These are phyloP conservation scores for Eulimnadia texana DNA, from an alignment of 1,140 invertebrate genomes.

Conservation along the genomic window DNA sequence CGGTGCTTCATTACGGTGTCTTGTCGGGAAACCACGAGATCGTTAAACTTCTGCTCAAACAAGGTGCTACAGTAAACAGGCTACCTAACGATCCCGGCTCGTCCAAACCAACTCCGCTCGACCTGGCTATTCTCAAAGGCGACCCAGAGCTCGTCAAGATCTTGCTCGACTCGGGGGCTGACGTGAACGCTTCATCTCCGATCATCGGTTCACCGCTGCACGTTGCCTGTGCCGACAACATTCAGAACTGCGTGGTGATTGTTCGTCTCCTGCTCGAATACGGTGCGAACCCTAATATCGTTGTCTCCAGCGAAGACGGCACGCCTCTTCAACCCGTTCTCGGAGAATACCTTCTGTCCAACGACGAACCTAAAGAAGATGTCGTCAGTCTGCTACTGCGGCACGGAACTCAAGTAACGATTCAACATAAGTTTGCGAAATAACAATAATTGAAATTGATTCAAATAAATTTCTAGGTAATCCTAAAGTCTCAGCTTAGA, in stretches of 20 bases:
- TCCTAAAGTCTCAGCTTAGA: slow-evolving; percentile 66
- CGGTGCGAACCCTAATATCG: slow-evolving; percentile 62
- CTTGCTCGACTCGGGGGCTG: slow-evolving; percentile 51
- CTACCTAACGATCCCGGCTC: slow-evolving; percentile 30
- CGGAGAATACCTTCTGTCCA: slow-evolving; percentile 67
- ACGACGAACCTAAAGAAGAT: slow-evolving; percentile 44
- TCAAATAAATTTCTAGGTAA: too few species aligned
- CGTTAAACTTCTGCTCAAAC: slow-evolving; percentile 63
- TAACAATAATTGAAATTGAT: slow-evolving; percentile 14
- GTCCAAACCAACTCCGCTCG: slow-evolving; percentile 60
- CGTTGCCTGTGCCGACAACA: slow-evolving; percentile 69
- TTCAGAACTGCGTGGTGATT: slow-evolving; percentile 43
- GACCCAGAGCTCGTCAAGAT: slow-evolving; percentile 54
- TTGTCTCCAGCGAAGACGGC: slow-evolving; percentile 54
- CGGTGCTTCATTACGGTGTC: slow-evolving; percentile 75
- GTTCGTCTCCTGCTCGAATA: slow-evolving; percentile 50
- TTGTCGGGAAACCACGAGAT: slow-evolving; percentile 59
- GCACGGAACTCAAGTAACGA: slow-evolving; percentile 54
- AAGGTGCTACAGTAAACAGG: slow-evolving; percentile 53
- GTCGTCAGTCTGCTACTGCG: slow-evolving; percentile 56
- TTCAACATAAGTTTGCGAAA: background rate
- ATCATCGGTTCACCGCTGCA: slow-evolving; percentile 72
- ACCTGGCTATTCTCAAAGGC: slow-evolving; percentile 67
- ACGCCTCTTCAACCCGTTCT: slow-evolving; percentile 53
- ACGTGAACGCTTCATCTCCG: slow-evolving; percentile 64